Evolutionary conservation across 2,888 invertebrate genomes (phyloP).

Genomic region (Lithophane semibrunnea): DNA sequence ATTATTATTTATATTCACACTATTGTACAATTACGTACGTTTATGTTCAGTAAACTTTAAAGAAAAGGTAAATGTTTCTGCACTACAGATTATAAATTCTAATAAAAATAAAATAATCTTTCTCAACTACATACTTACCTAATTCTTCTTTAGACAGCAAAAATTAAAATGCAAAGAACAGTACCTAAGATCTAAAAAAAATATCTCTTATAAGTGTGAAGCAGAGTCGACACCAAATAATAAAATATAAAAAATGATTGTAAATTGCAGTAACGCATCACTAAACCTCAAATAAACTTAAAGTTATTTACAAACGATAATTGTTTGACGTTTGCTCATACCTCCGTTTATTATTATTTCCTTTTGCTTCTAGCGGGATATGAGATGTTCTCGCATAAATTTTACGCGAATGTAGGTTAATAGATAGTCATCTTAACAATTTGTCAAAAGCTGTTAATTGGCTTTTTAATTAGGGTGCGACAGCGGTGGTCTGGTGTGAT

Average conservation of each 20-base stretch:
- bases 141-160: neutral
- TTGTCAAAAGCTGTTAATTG: slow-evolving; percentile 68
- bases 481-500: slow-evolving; percentile 40
- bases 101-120: neutral
- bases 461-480: slow-evolving; percentile 47
- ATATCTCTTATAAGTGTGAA: slow-evolving; percentile 1
- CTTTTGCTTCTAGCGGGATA: slow-evolving; percentile 43
- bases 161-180: neutral
- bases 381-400: slow-evolving; percentile 53
- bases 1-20: neutral
- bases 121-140: too few relatives aligned
- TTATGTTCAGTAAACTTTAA: neutral
- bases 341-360: slow-evolving; percentile 54
- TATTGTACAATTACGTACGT: neutral
- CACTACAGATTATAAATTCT: neutral
- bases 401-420: slow-evolving; percentile 59
- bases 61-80: neutral
- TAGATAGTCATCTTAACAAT: slow-evolving; percentile 66
- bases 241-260: slow-evolving; percentile 1
- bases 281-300: slow-evolving; percentile 28
- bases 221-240: slow-evolving; percentile 2
- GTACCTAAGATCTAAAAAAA: neutral
- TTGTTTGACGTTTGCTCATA: slow-evolving; percentile 53
- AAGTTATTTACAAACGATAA: slow-evolving; percentile 40
- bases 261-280: slow-evolving; percentile 28